These are phyloP conservation scores for Pteria penguin DNA, from an alignment of 2,888 invertebrate species.

Conservation along the genomic window DNA sequence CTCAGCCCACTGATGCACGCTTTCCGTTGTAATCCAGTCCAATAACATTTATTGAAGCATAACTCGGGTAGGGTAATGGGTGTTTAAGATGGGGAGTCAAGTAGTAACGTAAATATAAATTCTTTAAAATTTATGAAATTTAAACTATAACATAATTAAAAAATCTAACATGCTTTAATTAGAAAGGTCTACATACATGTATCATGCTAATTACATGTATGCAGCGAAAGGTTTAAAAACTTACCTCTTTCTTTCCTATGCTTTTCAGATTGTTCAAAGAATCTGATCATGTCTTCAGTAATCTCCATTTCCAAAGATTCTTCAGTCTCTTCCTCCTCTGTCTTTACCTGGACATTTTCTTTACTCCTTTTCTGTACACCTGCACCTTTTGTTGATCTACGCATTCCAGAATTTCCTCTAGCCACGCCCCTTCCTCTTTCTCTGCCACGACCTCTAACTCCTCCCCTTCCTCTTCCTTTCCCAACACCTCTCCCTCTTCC, in stretches of 20 bases:
- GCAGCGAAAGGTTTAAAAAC: too few species aligned
- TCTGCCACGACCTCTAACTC: neutral
- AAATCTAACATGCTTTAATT: neutral
- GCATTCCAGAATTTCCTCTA: neutral
- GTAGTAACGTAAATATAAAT: too few species aligned
- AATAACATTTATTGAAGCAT: too few species aligned
- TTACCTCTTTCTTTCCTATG: conserved; percentile 81
- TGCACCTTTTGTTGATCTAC: neutral
- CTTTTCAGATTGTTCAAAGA: conserved; percentile 84
- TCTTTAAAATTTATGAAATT: too few species aligned
- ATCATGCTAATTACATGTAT: too few species aligned
- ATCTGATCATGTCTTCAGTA: conserved; percentile 85
- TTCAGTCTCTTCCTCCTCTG: conserved; percentile 32
- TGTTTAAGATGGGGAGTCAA: too few species aligned
- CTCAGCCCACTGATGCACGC: too few species aligned
- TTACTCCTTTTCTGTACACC: neutral
- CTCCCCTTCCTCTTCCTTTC: conserved; percentile 14
- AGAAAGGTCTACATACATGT: neutral
- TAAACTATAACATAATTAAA: neutral
- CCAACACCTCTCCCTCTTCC: neutral
- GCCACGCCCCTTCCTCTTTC: neutral
- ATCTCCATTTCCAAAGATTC: conserved; percentile 83
- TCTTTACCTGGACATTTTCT: conserved; percentile 1
- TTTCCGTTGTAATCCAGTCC: too few species aligned
- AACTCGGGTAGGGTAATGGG: too few species aligned